These are phyloP conservation scores for Cheirogaleus major DNA, from an alignment of 2,797 vertebrate species.

Conservation along the genomic window DNA sequence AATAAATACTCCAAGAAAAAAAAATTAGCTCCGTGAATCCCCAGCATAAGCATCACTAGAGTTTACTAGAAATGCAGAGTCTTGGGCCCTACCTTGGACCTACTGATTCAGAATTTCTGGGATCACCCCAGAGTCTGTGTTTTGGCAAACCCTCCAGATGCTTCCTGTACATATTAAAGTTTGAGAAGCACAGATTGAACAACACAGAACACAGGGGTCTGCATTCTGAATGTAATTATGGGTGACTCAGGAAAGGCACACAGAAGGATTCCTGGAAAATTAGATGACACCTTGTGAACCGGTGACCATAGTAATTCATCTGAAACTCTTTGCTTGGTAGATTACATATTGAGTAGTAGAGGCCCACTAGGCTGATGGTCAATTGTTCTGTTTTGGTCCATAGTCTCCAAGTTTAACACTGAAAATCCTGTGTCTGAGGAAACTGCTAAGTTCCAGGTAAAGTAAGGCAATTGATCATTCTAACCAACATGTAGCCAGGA, in stretches of 20 bases:
- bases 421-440: background rate
- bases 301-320: background rate
- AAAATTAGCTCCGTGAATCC: background rate
- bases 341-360: background rate
- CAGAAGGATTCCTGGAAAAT: background rate
- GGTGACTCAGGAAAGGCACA: background rate
- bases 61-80: background rate
- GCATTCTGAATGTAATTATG: background rate
- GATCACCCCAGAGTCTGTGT: background rate
- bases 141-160: background rate
- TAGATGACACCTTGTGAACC: background rate
- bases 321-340: background rate
- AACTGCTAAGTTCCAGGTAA: background rate
- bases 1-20: background rate
- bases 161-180: background rate
- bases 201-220: background rate
- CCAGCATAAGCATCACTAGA: background rate
- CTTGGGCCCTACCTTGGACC: too few relatives aligned
- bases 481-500: background rate
- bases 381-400: background rate
- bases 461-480: background rate
- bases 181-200: background rate
- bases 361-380: background rate
- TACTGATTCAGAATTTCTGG: background rate
- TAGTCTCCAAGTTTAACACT: background rate